phyloP scores from a whole-genome alignment of 2,113 vertebrate species.

The Protomyctophum bolini region DNA sequence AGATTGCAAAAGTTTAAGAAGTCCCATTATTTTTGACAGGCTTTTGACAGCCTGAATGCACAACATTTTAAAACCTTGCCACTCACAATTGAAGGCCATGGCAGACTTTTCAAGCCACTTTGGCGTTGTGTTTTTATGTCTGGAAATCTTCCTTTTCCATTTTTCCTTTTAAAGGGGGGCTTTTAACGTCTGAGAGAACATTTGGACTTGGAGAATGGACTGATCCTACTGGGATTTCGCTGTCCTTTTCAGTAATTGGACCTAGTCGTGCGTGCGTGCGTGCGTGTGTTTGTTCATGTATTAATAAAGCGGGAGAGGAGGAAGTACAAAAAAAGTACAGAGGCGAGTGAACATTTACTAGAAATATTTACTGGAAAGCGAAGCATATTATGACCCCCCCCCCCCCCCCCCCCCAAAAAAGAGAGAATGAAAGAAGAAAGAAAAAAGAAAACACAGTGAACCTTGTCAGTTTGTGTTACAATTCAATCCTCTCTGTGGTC shows the following conservation, averaged over 20 bases:
- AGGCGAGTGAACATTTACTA: constrained; percentile 25
- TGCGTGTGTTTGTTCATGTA: not conserved
- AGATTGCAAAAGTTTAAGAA: no score
- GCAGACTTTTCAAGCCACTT: no score
- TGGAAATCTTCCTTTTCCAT: not conserved
- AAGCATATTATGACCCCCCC: constrained; percentile 40
- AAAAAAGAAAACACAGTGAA: constrained; percentile 32
- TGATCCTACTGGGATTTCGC: no score
- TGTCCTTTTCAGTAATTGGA: not conserved
- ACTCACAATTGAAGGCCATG: no score
- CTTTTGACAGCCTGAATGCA: no score
- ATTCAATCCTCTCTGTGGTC: constrained; percentile 58
- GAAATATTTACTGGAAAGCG: constrained; percentile 65
- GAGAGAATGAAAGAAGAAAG: no score
- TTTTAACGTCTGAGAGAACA: not conserved
- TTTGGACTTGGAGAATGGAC: not conserved
- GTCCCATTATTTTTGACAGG: no score
- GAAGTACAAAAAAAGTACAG: not conserved
- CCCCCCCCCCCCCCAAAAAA: no score
- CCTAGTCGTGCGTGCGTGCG: not conserved
- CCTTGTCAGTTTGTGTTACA: constrained; percentile 47
- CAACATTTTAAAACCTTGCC: no score
- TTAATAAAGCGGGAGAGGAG: no score
- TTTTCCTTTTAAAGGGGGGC: not conserved
- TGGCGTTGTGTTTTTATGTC: no score